Conservation (phyloP, 2,888 invertebrate species). For the Netelia virgata region DNA sequence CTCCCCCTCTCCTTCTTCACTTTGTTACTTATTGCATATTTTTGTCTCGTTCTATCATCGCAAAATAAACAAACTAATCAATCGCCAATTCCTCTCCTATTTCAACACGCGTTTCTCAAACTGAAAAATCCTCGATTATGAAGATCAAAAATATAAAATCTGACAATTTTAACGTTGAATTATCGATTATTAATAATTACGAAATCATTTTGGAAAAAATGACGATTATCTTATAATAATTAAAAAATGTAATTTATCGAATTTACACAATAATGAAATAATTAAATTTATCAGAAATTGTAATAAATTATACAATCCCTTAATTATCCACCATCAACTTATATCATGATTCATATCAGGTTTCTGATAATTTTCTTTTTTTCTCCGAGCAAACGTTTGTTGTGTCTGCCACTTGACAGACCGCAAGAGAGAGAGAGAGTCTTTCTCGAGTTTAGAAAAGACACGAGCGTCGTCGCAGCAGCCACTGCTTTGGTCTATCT, state of each 20-base stretch:
- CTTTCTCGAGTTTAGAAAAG: slow-evolving; percentile 49
- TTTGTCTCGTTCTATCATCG: slow-evolving; percentile 51
- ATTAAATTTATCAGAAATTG: slow-evolving; percentile 8
- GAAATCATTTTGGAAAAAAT: neutral
- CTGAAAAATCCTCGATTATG: neutral
- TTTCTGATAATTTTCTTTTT: slow-evolving; percentile 20
- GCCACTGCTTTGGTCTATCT: neutral
- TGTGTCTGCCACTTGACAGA: slow-evolving; percentile 66
- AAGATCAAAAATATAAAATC: no score
- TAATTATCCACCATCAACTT: slow-evolving; percentile 47
- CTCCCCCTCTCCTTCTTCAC: slow-evolving; percentile 31
- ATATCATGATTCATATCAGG: slow-evolving; percentile 42
- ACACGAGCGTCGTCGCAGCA: slow-evolving; percentile 27
- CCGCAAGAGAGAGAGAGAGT: slow-evolving; percentile 28
- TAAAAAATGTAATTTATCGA: neutral
- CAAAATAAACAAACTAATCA: slow-evolving; percentile 51
- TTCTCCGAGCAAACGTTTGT: slow-evolving; percentile 50
- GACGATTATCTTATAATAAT: neutral
- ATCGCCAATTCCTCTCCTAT: neutral
- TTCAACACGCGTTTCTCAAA: neutral
- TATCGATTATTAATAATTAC: neutral
- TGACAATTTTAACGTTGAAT: no score
- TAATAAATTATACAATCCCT: slow-evolving; percentile 1
- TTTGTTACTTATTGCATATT: slow-evolving; percentile 51
- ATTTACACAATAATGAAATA: neutral